Evolutionary conservation across 2,888 invertebrate species (phyloP).

Genomic region (Drosophila quinaria): DNA sequence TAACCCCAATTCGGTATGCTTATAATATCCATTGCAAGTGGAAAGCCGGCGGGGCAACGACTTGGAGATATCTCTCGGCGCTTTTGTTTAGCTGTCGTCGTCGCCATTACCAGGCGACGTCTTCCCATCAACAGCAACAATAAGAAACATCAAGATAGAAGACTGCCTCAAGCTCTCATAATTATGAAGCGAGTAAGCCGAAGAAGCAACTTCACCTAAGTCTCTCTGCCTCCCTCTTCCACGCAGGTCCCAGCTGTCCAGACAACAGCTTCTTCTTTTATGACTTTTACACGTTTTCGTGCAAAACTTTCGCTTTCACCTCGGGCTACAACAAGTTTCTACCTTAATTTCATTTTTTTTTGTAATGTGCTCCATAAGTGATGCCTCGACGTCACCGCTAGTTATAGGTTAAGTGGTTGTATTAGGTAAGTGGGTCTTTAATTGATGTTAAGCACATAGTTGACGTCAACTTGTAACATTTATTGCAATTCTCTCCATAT

Average conservation of each 20-base stretch:
- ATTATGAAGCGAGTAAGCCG: constrained; percentile 64
- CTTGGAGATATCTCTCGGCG: constrained; percentile 59
- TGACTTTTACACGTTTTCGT: constrained; percentile 70
- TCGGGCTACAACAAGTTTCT: constrained; percentile 26
- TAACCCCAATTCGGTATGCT: constrained; percentile 53
- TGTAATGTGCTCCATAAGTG: constrained; percentile 9
- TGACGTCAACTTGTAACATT: constrained; percentile 51
- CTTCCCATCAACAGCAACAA: constrained; percentile 40
- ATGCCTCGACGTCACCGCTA: constrained; percentile 22
- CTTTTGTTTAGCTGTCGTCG: constrained; percentile 78
- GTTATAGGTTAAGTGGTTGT: constrained; percentile 74
- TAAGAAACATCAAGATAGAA: constrained; percentile 64
- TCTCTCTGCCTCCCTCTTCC: background rate
- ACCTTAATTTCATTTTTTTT: background rate
- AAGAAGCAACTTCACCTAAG: background rate
- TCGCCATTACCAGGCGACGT: constrained; percentile 55
- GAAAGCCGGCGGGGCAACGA: constrained; percentile 5
- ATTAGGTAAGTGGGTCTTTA: constrained; percentile 75
- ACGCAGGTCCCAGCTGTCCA: background rate
- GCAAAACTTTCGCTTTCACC: constrained; percentile 61
- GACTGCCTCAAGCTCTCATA: constrained; percentile 66
- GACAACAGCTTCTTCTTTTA: constrained; percentile 55
- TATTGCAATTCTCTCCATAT: constrained; percentile 28
- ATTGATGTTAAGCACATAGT: constrained; percentile 75
- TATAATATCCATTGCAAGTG: constrained; percentile 37